Evolutionary conservation across 2,888 invertebrate species (phyloP).

Genomic region (Acronicta psi): DNA sequence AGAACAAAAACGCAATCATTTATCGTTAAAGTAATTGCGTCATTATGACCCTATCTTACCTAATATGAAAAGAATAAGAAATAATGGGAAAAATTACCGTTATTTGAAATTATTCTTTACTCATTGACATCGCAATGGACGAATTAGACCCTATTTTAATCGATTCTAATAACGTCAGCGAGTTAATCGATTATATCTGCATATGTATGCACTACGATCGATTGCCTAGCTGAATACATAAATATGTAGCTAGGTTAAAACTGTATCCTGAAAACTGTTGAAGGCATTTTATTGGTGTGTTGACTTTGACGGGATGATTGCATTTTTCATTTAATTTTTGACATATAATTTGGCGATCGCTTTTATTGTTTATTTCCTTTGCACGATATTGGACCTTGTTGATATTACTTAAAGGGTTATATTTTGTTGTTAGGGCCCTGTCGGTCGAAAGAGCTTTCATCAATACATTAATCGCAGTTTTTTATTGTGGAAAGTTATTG

Average conservation of each 20-base stretch:
- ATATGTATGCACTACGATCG: constrained; percentile 32
- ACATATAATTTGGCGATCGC: constrained; percentile 47
- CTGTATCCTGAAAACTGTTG: constrained; percentile 17
- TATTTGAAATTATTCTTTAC: constrained; percentile 32
- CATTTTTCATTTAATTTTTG: constrained; percentile 45
- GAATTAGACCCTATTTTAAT: constrained; percentile 19
- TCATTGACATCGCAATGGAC: constrained; percentile 21
- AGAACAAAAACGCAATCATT: constrained; percentile 27
- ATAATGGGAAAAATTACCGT: constrained; percentile 23
- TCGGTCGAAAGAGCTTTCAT: constrained; percentile 37
- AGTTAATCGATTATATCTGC: constrained; percentile 37
- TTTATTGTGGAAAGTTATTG: constrained; percentile 48
- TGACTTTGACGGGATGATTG: constrained; percentile 42
- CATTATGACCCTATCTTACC: constrained; percentile 34
- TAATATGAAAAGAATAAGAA: constrained; percentile 30
- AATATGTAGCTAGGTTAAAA: constrained; percentile 7
- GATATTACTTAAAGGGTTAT: neutral
- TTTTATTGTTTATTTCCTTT: constrained; percentile 26
- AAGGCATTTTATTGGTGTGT: constrained; percentile 46
- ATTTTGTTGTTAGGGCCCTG: constrained; percentile 5
- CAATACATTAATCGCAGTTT: constrained; percentile 40
- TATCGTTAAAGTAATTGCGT: constrained; percentile 41
- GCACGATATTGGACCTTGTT: constrained; percentile 19
- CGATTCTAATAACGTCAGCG: constrained; percentile 26
- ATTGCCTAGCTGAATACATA: constrained; percentile 3